A percentile compares a stretch with the other conserved stretches of the same genome.
Evolutionary conservation across 2,113 vertebrate genomes (phyloP).

Genomic region (Picathartes gymnocephalus): DNA sequence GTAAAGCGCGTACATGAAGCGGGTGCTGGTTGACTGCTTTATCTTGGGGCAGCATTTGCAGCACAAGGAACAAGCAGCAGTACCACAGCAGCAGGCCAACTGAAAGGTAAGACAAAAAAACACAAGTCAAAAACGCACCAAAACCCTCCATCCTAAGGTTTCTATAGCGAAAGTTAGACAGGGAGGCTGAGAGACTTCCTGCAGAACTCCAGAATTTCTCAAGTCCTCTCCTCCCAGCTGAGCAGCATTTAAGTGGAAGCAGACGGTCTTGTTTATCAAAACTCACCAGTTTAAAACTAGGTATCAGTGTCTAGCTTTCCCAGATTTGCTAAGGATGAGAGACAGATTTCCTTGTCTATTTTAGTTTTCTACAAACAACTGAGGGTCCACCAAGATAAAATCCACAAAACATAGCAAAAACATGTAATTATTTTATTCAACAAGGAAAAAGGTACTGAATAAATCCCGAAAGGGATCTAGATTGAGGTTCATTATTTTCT

Average conservation of each 20-base stretch:
- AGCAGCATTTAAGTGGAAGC: background rate
- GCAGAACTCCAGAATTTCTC: background rate
- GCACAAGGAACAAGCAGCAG: conserved; percentile 87
- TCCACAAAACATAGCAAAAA: background rate
- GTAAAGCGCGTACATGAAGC: conserved; percentile 93
- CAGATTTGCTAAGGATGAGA: background rate
- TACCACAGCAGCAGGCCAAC: conserved; percentile 95
- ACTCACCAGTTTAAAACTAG: background rate
- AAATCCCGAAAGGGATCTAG: background rate
- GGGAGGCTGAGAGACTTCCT: background rate
- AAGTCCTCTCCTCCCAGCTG: background rate
- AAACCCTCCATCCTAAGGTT: background rate
- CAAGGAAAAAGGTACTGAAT: background rate
- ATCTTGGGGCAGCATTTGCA: conserved; percentile 92
- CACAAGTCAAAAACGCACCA: background rate
- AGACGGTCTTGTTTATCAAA: background rate
- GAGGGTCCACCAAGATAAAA: background rate
- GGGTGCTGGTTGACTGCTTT: conserved; percentile 93
- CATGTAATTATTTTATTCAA: background rate
- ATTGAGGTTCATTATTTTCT: background rate
- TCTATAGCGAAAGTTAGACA: background rate
- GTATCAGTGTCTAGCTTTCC: background rate
- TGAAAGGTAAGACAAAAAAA: conserved; percentile 59
- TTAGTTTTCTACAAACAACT: background rate
- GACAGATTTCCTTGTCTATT: background rate